Base-by-base conservation (phyloP, 2,113 vertebrate species). In the Verasper variegatus region DNA sequence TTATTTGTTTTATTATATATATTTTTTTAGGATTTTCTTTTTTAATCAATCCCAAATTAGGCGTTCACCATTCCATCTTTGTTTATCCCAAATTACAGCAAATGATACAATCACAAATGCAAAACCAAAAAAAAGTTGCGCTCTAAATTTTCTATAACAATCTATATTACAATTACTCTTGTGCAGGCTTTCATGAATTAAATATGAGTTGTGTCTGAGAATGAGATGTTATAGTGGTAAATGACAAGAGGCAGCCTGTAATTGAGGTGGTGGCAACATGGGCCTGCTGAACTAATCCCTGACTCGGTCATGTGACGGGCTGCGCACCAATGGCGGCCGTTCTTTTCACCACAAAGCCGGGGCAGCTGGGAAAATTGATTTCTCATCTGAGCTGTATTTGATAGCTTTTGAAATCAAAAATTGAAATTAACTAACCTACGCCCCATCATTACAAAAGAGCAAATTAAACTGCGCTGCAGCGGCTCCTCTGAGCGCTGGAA, bases 371-470 rank as follows among this genome's bases (percentile, higher is more conserved):
- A 98, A 98, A 99, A 99, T 98, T 99, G 98, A 99, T 99, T 99
- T 99, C 96, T 98, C 97, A 98, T 98, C 97, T 96, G 96, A 98
- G 97, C 95, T 95, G 96, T 98, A 97, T 98, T 99, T 98, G 97
- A 99, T 99, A 98, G 97, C 98, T 98, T 99, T 98, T 97, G 97
- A 99, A 99, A 98, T 98, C 96, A 97, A 97, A 98, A 99, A 99
- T 98, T 98, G 96, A 99, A 99, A 99, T 99, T 96, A 99, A 98
- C 97, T 98, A 98, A 99, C 98, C 98, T 98, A 95, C 96, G 96
- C 96, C 97, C 98, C 66, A 2, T 96, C 92, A 95, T 97, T 97
- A 98, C 96, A 98, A 98, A 97, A 97, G 97, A 98, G 96, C 96
- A 98, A 98, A 98, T 98, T 97, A 98, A 97, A 96, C 51, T 96